phyloP scores from a whole-genome alignment of 2,888 invertebrate species.

The Hartigia nigra region DNA sequence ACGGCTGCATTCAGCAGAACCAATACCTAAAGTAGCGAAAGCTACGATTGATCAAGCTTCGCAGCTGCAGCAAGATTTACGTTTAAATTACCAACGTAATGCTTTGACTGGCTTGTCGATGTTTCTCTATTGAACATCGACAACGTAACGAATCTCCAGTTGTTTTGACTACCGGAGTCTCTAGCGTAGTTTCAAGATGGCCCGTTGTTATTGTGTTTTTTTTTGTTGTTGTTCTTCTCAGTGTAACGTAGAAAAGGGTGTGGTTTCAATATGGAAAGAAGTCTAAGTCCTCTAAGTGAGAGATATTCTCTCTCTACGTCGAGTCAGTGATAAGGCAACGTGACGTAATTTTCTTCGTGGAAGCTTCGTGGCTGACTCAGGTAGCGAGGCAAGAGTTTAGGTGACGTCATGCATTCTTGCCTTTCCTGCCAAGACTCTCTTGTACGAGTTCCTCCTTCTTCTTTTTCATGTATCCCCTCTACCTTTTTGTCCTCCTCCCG shows the following conservation, averaged over 20 bases:
- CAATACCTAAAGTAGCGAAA: too few species aligned
- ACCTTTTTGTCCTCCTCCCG: background rate
- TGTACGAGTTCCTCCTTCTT: background rate
- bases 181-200: background rate
- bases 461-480: background rate
- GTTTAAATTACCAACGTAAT: too few species aligned
- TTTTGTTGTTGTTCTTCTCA: background rate
- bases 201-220: background rate
- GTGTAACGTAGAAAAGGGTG: background rate
- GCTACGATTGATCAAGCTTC: too few species aligned
- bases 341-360: conserved; percentile 10
- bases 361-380: conserved; percentile 28
- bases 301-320: too few species aligned
- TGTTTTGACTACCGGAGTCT: background rate
- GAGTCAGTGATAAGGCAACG: conserved; percentile 9
- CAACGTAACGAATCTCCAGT: background rate
- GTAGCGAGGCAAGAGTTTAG: conserved; percentile 20
- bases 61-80: too few species aligned
- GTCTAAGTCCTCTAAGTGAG: too few species aligned
- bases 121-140: background rate
- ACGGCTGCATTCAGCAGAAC: background rate
- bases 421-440: conserved; percentile 19
- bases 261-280: background rate
- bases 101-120: background rate
- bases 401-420: conserved; percentile 36